Base-by-base conservation (phyloP, 2,888 invertebrate species). In the Belgica antarctica region DNA sequence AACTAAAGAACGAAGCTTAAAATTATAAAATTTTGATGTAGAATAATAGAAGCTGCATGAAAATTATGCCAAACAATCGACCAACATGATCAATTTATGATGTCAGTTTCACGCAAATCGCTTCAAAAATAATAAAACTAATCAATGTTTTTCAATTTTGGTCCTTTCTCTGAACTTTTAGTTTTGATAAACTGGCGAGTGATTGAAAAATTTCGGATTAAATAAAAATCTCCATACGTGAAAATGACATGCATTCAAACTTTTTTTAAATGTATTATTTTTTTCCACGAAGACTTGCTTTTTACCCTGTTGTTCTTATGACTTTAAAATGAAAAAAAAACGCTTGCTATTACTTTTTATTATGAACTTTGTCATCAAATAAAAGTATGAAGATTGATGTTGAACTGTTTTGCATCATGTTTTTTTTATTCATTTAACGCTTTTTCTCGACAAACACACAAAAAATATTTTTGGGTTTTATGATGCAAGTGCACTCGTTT, bases 301-400 rank as follows among this genome's bases (percentile, higher is more conserved):
- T 59, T 65, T 68, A 68, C 68, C 68, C 68, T 68, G 68, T 68
- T 68, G 68, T 12, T 59, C 24, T 19, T 27, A 4, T 59, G 59
- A 27, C 52, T 46, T 66, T 66, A 27, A 24, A 25, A 46, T 31
- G 47, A 57, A 68, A 68, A 46, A 52, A 47, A 68, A 68, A 68
- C 47, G 31, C 68, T 68, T 57, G 24, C 68, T 68, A 68, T 68
- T 34, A 5, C 12, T 31, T 31, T 41, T 12, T 52, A 59, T 46
- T 59, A 25, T 59, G 52, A 52, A 19, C 52, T 22, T 47, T 15
- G 19, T 52, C 12, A 17, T 41, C 41, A 41, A 41, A 41, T n/a
- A n/a, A 41, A 41, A 41, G 41, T n/a, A 15, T 52, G 52, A 12
- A 12, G 34, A 31, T 47, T n/a, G n/a, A 47, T 61, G 61, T n/a